These are phyloP conservation scores for Pissodes strobi DNA, from an alignment of 1,140 invertebrate genomes.

Conservation along the genomic window DNA sequence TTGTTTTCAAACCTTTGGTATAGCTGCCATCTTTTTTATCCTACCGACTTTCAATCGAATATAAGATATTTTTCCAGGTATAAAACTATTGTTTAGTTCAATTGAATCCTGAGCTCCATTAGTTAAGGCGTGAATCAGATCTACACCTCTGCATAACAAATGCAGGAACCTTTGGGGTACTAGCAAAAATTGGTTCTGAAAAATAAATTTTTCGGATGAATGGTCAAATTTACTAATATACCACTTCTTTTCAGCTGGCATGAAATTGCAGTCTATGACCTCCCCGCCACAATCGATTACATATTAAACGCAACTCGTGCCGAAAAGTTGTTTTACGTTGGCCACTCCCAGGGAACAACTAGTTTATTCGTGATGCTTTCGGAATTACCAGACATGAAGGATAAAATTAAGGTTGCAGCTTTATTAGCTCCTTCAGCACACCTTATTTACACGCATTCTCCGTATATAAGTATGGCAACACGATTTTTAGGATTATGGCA, in stretches of 20 bases:
- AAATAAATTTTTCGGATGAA: no score
- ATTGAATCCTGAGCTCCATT: no score
- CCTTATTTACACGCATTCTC: conserved; percentile 17
- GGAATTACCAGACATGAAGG: conserved; percentile 64
- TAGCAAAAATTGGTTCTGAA: no score
- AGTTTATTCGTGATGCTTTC: conserved; percentile 68
- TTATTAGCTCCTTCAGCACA: conserved; percentile 40
- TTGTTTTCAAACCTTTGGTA: no score
- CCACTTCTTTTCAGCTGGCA: conserved; percentile 39
- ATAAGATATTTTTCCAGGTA: conserved; percentile 5
- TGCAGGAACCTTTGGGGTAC: no score
- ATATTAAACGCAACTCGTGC: conserved; percentile 46
- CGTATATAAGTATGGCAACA: conserved; percentile 6
- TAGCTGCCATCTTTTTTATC: no score
- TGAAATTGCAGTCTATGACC: conserved; percentile 60
- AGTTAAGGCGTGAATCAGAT: no score
- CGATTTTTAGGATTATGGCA: not conserved
- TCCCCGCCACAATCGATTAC: conserved; percentile 65
- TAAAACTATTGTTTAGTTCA: no score
- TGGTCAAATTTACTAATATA: not conserved
- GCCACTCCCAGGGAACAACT: conserved; percentile 63
- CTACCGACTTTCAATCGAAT: no score
- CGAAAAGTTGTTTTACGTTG: conserved; percentile 40
- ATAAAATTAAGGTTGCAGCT: conserved; percentile 55
- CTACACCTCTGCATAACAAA: no score